These are phyloP conservation scores for Dione juno DNA, from an alignment of 2,888 invertebrate species.

Conservation along the genomic window DNA sequence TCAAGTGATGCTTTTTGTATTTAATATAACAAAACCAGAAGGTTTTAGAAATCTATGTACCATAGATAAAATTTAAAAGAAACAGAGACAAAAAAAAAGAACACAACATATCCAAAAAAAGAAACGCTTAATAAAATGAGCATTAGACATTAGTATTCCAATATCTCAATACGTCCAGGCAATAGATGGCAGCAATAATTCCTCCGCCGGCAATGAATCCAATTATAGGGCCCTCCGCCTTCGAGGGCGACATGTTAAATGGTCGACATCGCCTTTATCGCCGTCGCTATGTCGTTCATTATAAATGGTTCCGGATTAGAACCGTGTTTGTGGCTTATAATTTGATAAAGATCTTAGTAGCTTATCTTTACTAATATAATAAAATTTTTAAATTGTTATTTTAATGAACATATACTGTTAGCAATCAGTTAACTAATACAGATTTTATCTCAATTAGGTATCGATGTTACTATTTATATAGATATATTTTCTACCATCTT, in stretches of 20 bases:
- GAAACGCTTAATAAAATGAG: constrained; percentile 47
- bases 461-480: not conserved
- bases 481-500: not conserved
- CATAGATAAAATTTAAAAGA: no score
- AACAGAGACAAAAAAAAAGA: not conserved
- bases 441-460: no score
- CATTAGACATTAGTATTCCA: constrained; percentile 40
- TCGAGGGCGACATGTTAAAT: constrained; percentile 71
- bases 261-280: constrained; percentile 60
- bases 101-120: constrained; percentile 1
- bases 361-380: not conserved
- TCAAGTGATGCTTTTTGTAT: no score
- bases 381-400: no score
- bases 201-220: constrained; percentile 71
- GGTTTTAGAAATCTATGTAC: no score
- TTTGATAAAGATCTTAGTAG: constrained; percentile 14
- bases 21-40: no score
- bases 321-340: constrained; percentile 25
- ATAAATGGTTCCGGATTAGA: constrained; percentile 36
- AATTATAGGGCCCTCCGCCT: constrained; percentile 68
- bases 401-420: no score
- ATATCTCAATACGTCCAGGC: constrained; percentile 55
- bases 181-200: constrained; percentile 73
- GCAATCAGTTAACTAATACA: no score
- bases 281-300: constrained; percentile 38